Percentiles rank a stretch among this genome's conserved stretches.
phyloP scores from a whole-genome alignment of 2,113 vertebrate genomes.

The Microcebus jonahi region DNA sequence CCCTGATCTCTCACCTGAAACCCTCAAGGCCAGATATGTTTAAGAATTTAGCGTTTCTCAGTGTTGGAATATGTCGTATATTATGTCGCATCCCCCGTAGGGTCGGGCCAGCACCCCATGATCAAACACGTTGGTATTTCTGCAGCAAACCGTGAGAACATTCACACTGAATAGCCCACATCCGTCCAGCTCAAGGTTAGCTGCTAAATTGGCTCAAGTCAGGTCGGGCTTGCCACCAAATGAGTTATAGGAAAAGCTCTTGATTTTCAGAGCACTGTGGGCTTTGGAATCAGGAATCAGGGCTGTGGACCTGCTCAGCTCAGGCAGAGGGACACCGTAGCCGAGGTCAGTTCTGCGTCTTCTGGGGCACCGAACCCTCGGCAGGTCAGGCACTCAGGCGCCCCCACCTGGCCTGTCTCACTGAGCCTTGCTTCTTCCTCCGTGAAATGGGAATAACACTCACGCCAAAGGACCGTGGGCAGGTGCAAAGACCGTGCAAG shows the following conservation, averaged over 20 bases:
- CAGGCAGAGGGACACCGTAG: no score
- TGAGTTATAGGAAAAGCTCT: neutral
- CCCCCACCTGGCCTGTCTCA: no score
- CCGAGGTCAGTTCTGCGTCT: fast-evolving
- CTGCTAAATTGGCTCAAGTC: neutral
- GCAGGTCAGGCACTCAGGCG: neutral
- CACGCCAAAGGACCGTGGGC: no score
- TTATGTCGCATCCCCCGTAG: neutral
- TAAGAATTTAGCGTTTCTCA: neutral
- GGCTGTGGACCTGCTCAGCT: no score
- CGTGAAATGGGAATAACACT: neutral
- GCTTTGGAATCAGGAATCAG: neutral
- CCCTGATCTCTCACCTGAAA: neutral
- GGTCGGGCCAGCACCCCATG: fast-evolving
- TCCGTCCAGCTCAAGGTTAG: neutral
- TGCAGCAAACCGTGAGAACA: neutral
- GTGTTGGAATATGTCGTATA: no score
- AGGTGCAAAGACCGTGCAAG: neutral
- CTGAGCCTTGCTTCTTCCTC: neutral
- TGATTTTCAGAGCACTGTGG: neutral
- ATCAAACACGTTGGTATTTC: neutral
- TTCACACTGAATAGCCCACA: neutral
- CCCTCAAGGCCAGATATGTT: neutral
- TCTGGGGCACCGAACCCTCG: neutral
- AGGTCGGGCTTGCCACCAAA: neutral